Base-by-base conservation (phyloP, 2,113 vertebrate species). In the Pelecanoides urinatrix region DNA sequence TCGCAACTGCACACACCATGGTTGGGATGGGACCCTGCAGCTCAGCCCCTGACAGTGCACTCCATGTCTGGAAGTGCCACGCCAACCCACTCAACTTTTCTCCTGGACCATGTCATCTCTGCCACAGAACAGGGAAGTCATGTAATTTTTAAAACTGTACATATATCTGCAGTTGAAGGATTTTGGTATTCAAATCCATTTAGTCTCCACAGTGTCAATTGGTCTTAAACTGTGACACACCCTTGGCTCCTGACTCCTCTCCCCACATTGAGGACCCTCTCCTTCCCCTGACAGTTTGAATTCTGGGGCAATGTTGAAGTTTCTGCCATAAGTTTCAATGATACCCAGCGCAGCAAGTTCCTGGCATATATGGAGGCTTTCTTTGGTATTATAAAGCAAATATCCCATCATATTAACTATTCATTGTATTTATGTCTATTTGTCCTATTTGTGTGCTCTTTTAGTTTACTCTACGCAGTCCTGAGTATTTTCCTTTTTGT, bases 51-150 rank as follows among this genome's bases (percentile, higher is more conserved):
- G 15, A 22, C 2, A 1, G 44, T 14, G 23, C 19, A 52, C 9
- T 7, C 8, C 4, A 18, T n/a, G n/a, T n/a, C 52, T 42, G 15
- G 9, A 67, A 29, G 10, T 0, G 0, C 6, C 66, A 11, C 1
- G 3, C 6, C 18, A 49, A 67, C 6, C 6, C 13, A 66, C n/a
- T 2, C 26, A 62, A 4, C 47, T 73, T 68, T 84, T 73, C 59
- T 66, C n/a, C 19, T 49, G 22, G 6, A 32, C 45, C 13, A 73
- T 2, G 0, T 34, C 8, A 25, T 49, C 52, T 67, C 45, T 78
- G 5, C 23, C 50, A 49, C 5, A 19, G 62, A 90, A 45, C 52
- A 53, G 21, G 21, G 9, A 66, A 47, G 38, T 25, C 3, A 10
- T 23, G 6, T n/a, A 50, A 25, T 38, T 62, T 42, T 16, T 67